These are phyloP conservation scores for Monodelphis domestica DNA, from an alignment of 2,797 vertebrate species.

Conservation along the genomic window DNA sequence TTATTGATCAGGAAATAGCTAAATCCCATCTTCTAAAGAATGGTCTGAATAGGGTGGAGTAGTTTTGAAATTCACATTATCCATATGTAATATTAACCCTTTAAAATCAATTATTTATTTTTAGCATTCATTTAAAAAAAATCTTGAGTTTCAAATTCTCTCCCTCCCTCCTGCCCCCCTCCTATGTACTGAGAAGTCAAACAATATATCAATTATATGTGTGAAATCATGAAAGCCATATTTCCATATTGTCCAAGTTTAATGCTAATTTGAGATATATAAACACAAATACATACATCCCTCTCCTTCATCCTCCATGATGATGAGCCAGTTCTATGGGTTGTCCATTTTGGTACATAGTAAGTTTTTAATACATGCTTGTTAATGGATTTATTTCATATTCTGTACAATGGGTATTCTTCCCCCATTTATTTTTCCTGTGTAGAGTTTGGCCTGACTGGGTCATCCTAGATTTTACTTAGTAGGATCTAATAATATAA, in stretches of 20 bases:
- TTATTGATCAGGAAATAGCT: too few species aligned
- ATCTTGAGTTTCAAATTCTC: background rate
- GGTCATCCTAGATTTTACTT: background rate
- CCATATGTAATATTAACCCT: background rate
- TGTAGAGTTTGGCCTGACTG: background rate
- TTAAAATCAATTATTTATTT: background rate
- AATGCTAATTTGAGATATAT: background rate
- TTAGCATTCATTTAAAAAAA: background rate
- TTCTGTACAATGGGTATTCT: background rate
- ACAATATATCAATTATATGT: background rate
- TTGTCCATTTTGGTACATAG: background rate
- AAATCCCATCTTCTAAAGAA: too few species aligned
- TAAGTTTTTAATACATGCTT: too few species aligned
- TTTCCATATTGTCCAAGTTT: background rate
- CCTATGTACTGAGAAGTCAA: background rate
- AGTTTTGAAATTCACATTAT: too few species aligned
- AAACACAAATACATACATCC: background rate
- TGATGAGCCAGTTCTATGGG: background rate
- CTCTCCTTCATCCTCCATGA: too few species aligned
- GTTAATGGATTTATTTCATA: background rate
- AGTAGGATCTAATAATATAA: background rate
- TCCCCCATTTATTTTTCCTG: background rate
- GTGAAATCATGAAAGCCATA: background rate
- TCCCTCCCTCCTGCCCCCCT: background rate
- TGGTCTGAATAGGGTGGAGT: too few species aligned